These are phyloP conservation scores for Agonopterix heracliana DNA, from an alignment of 2,888 invertebrate genomes.

Conservation along the genomic window DNA sequence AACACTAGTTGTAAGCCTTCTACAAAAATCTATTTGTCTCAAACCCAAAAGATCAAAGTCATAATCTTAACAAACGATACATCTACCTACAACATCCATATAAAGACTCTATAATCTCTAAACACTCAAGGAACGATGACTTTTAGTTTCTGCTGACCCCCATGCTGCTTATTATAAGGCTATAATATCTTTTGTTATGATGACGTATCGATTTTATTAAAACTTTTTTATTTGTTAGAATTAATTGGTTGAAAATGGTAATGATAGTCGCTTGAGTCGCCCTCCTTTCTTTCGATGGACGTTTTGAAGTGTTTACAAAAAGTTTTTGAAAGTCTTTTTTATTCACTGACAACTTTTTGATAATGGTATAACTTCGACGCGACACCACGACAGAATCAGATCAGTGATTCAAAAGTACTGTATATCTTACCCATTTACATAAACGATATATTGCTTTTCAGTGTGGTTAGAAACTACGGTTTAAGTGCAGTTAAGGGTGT, in stretches of 20 bases:
- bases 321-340: background rate
- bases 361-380: background rate
- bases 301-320: background rate
- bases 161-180: constrained; percentile 31
- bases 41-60: background rate
- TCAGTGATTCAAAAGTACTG: no score
- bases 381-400: no score
- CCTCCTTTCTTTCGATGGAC: background rate
- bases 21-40: no score
- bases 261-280: constrained; percentile 32
- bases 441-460: no score
- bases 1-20: no score
- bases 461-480: no score
- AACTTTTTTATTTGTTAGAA: constrained; percentile 45
- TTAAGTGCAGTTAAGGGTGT: no score
- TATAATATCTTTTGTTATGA: constrained; percentile 34
- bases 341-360: background rate
- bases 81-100: background rate
- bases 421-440: no score
- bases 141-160: constrained; percentile 30
- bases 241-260: constrained; percentile 59
- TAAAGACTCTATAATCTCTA: background rate
- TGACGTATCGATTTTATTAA: constrained; percentile 58
- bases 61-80: constrained; percentile 4
- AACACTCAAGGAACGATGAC: constrained; percentile 27